A percentile compares a stretch with the other conserved stretches of the same genome.
Evolutionary conservation across 2,113 vertebrate genomes (phyloP).

Genomic region (Rhipidura dahli): DNA sequence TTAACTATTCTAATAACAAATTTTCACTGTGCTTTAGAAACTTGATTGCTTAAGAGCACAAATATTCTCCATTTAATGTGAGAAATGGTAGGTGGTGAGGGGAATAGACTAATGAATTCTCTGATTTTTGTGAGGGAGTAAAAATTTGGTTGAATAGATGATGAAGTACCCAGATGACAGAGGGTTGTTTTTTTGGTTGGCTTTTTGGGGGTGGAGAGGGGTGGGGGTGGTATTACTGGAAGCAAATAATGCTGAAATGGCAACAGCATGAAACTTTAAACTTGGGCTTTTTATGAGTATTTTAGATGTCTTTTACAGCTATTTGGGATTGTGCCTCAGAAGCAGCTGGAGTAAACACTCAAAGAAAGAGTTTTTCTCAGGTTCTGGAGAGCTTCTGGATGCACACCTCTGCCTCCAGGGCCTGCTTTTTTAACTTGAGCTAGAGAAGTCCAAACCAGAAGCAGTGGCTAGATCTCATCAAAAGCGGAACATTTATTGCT

Average conservation of each 20-base stretch:
- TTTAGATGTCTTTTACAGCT: not conserved
- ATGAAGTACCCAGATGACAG: not conserved
- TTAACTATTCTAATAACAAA: not conserved
- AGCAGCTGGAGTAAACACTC: not conserved
- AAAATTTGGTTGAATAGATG: not conserved
- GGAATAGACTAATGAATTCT: constrained; percentile 16
- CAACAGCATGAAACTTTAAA: not conserved
- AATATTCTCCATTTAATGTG: not conserved
- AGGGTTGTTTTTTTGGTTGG: not conserved
- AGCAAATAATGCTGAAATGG: not conserved
- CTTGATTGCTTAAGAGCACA: not conserved
- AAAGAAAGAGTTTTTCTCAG: not conserved
- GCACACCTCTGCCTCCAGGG: not conserved
- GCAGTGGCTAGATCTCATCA: not conserved
- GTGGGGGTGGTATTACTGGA: not conserved
- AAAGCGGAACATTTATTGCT: not conserved
- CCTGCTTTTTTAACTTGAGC: not conserved
- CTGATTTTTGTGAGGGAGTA: constrained; percentile 28
- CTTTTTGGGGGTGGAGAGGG: not conserved
- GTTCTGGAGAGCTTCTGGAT: not conserved
- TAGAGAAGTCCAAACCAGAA: not conserved
- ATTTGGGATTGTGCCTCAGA: not conserved
- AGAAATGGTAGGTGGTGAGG: constrained; percentile 13
- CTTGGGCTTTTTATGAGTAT: not conserved
- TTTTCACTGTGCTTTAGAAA: not conserved